phyloP scores from a whole-genome alignment of 2,113 vertebrate species.

The Strix uralensis region DNA sequence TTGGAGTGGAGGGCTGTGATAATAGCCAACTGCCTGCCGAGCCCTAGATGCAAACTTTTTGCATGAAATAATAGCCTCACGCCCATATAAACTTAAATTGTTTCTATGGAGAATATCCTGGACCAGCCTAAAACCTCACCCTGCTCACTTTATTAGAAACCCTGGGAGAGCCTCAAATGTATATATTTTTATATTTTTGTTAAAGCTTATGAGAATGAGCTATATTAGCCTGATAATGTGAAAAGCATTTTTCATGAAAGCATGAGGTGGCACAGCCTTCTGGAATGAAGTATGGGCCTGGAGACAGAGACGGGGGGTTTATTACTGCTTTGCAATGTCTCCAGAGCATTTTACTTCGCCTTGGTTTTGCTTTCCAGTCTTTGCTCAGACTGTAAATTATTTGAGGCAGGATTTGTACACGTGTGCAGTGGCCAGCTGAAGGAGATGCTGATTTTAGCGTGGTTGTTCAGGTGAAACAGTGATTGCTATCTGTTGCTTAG shows the following conservation, averaged over 20 bases:
- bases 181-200: neutral
- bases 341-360: neutral
- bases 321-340: neutral
- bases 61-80: constrained; percentile 61
- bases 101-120: constrained; percentile 49
- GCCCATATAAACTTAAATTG: constrained; percentile 1
- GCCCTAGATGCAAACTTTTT: constrained; percentile 26
- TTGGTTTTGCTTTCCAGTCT: neutral
- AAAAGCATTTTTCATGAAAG: neutral
- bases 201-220: neutral
- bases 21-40: constrained; percentile 29
- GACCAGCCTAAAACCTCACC: neutral
- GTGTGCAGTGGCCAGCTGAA: neutral
- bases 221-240: neutral
- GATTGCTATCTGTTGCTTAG: neutral
- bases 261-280: neutral
- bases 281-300: neutral
- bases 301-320: neutral
- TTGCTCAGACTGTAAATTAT: neutral
- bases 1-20: constrained; percentile 18
- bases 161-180: neutral
- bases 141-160: neutral
- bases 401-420: neutral
- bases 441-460: neutral
- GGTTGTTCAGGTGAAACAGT: neutral